Base-by-base conservation (phyloP, 1,140 invertebrate species). In the Metaphire vulgaris region DNA sequence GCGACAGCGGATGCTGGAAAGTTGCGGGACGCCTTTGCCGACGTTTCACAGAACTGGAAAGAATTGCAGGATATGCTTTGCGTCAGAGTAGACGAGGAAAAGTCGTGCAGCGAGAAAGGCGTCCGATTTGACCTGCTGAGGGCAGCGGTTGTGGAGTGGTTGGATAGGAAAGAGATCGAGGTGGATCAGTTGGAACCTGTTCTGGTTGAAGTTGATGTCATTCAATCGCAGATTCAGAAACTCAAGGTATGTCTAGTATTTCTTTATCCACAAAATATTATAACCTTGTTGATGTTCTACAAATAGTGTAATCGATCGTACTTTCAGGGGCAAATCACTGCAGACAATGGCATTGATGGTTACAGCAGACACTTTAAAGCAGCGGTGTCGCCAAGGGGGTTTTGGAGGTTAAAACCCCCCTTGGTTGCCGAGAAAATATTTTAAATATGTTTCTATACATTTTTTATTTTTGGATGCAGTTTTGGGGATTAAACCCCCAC, bases 21-120 rank as follows among this genome's bases (percentile, higher is more conserved):
- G 1, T 89, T 96, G n/a, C 90, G 94, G 69, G 94, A 97, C 82
- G 91, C 91, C 1, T 67, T 86, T 0, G 41, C 75, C 28, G 90
- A 91, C 1, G 86, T 97, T 68, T 94, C 97, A 85, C 90, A 90
- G 66, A 91, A 92, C 81, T 97, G 94, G 94, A 91, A 92, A 66
- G 94, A 96, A 16, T 80, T 86, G 74, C 80, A 84, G 28, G 82
- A 81, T 16, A 78, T 91, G 0, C 87, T 97, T 2, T 91, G 93
- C 78, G 94, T 97, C 80, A 92, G 93, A 80, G 90, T 92, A 78
- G 90, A 92, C 81, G 87, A 95, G 33, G 92, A 91, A 1, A 92
- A 92, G 81, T 90, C 92, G 65, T 89, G 93, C 33, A 90, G 92
- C 1, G 93, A 97, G 83, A 92, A 95, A 78, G 88, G 92, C 30